Percentiles rank a stretch among this genome's conserved stretches.
Conservation (phyloP, 2,113 vertebrate species). For the Illadopsis cleaveri region DNA sequence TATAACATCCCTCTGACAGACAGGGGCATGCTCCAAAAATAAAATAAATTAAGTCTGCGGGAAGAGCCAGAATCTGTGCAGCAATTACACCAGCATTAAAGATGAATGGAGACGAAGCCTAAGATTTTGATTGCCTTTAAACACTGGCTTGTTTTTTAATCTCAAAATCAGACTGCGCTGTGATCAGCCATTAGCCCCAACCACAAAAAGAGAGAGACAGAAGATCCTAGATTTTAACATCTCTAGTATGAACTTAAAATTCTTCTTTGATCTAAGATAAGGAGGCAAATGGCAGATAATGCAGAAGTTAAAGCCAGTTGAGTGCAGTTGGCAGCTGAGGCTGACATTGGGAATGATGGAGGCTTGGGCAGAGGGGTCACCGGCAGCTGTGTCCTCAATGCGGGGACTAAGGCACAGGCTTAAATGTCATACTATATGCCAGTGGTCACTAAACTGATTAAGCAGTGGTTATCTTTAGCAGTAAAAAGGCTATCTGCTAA, state of each 20-base stretch:
- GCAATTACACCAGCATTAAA: constrained; percentile 46
- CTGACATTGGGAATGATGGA: not conserved
- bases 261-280: constrained; percentile 22
- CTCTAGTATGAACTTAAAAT: not conserved
- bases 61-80: constrained; percentile 42
- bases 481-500: constrained; percentile 68
- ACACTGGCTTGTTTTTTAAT: constrained; percentile 21
- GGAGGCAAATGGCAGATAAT: not conserved
- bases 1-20: constrained; percentile 38
- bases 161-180: constrained; percentile 3
- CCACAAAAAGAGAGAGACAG: not conserved
- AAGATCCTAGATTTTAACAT: not conserved
- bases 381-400: not conserved
- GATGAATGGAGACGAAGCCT: constrained; percentile 2
- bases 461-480: constrained; percentile 61
- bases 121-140: constrained; percentile 43
- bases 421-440: constrained; percentile 53
- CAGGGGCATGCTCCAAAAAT: not conserved
- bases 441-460: constrained; percentile 71
- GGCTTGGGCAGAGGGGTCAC: not conserved
- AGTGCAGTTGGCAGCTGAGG: not conserved
- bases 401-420: not conserved
- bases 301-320: not conserved
- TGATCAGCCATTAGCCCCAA: not conserved
- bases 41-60: not conserved